Base-by-base conservation (phyloP, 2,888 invertebrate species). In the Catocala sponsa region DNA sequence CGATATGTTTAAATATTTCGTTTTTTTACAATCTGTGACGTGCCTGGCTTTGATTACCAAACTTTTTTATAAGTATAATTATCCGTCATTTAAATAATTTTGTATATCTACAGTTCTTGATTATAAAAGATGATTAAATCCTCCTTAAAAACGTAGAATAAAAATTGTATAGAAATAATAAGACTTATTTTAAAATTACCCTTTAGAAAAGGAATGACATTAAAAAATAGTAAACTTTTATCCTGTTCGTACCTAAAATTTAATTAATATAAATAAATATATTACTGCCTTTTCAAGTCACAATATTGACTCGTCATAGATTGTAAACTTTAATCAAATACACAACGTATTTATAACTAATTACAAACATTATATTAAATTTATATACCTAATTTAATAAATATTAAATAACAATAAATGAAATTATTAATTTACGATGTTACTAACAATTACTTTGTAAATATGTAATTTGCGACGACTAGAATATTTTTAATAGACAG, bases 1-100 rank as follows among this genome's bases (percentile, higher is more conserved):
- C 91, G 87, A 85, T 85, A 86, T 86, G 82, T 87, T 82, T 75
- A 74, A 76, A 71, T 50, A 57, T 70, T 63, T 56, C 43, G 55
- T 64, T 60, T 59, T 60, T 59, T 58, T 52, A 68, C 59, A 72
- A 71, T 65, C 66, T 70, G 69, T 68, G 65, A 66, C 61, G 5
- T 62, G 15, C 15, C 12, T 15, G 11, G n/a, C 11, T 9, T 15
- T 25, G 25, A 15, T 15, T 15, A 15, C 0, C 15, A 15, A 25
- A 25, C 25, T 25, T 25, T 12, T 25, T 25, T 25, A 25, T 25
- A 25, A 25, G 25, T 25, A 25, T 25, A 25, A 25, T 25, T 25
- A 15, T 15, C 4, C 25, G 25, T 25, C 15, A n/a, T 15, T 2
- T 15, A 1, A 15, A 1, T 25, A 25, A 25, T 25, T 25, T 25